A percentile compares a stretch with the other conserved stretches of the same genome.
Evolutionary conservation across 2,113 vertebrate genomes (phyloP).

Genomic region (Pitta sordida): DNA sequence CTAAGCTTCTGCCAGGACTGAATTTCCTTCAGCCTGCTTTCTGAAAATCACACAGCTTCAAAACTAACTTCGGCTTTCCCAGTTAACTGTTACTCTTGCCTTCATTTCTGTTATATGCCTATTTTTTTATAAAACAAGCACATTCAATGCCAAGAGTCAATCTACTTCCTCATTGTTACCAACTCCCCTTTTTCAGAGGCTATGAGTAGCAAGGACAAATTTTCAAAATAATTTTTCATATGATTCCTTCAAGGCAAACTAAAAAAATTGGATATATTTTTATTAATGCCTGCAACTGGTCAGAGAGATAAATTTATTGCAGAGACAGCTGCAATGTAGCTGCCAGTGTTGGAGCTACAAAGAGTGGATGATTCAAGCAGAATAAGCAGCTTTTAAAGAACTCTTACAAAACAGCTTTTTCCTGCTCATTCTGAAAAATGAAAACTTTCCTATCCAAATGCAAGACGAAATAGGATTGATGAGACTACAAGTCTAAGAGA

Average conservation of each 20-base stretch:
- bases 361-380: neutral
- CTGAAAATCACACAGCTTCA: slow-evolving; percentile 21
- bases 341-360: neutral
- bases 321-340: no score
- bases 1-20: slow-evolving; percentile 17
- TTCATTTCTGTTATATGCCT: neutral
- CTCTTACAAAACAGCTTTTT: slow-evolving; percentile 9
- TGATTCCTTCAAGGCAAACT: neutral
- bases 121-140: slow-evolving; percentile 19
- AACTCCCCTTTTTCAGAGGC: neutral
- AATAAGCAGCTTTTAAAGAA: neutral
- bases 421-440: neutral
- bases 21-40: slow-evolving; percentile 47
- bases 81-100: neutral
- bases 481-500: neutral
- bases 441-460: neutral
- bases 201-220: neutral
- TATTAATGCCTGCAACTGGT: neutral
- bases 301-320: neutral
- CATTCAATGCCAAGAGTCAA: neutral
- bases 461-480: neutral
- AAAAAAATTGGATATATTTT: neutral
- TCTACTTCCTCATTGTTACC: neutral
- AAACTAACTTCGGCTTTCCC: neutral
- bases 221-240: neutral